Evolutionary conservation across 2,888 invertebrate species (phyloP).

Genomic region (Trissolcus brochymenae): DNA sequence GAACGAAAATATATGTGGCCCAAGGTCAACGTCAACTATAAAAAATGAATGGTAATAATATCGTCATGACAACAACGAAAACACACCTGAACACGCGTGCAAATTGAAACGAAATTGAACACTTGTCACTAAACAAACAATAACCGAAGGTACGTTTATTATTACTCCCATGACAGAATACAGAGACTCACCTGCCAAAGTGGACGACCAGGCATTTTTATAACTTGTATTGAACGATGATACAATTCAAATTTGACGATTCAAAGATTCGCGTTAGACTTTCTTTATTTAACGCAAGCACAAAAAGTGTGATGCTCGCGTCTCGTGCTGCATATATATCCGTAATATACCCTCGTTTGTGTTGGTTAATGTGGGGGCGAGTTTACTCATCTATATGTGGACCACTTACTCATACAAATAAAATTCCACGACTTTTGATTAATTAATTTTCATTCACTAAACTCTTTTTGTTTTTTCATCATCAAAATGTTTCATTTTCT

Average conservation of each 20-base stretch:
- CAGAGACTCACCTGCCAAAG: slow-evolving; percentile 82
- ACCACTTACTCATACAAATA: slow-evolving; percentile 65
- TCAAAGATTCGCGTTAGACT: slow-evolving; percentile 13
- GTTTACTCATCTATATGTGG: slow-evolving; percentile 71
- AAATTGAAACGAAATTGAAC: background rate
- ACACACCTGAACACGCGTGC: background rate
- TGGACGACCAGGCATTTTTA: slow-evolving; percentile 86
- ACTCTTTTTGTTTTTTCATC: background rate
- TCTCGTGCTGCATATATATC: slow-evolving; percentile 72
- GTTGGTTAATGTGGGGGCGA: slow-evolving; percentile 70
- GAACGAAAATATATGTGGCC: slow-evolving; percentile 19
- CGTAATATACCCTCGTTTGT: slow-evolving; percentile 70
- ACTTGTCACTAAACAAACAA: slow-evolving; percentile 10
- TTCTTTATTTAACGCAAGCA: slow-evolving; percentile 64
- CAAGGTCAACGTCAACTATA: slow-evolving; percentile 15
- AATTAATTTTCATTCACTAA: background rate
- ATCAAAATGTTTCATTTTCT: too few species aligned
- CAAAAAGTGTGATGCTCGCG: slow-evolving; percentile 73
- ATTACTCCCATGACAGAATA: background rate
- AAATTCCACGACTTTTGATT: slow-evolving; percentile 39
- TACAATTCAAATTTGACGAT: background rate
- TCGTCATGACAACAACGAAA: background rate
- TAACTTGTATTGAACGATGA: background rate
- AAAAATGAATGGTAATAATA: slow-evolving; percentile 13
- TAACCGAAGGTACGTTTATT: background rate